Percentiles rank a stretch among this genome's conserved stretches.
Evolutionary conservation across 1,140 invertebrate species (phyloP).

Genomic region (Drosophila persimilis): DNA sequence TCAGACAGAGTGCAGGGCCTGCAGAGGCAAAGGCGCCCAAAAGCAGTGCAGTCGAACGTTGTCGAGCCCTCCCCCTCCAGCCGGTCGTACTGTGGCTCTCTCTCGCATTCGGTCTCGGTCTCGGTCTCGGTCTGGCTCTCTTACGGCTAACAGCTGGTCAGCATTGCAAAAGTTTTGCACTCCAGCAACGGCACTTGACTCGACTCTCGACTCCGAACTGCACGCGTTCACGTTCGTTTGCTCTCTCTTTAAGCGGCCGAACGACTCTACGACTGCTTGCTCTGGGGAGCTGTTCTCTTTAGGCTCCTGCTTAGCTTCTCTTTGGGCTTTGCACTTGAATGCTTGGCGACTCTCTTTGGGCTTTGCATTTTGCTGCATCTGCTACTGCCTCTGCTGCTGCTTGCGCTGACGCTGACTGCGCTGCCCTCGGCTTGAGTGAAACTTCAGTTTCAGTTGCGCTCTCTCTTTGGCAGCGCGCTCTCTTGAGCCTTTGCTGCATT

Average conservation of each 20-base stretch:
- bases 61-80: conserved; percentile 27
- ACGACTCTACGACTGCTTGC: background rate
- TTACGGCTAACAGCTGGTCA: conserved; percentile 33
- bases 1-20: too few species aligned
- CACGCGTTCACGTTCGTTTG: conserved; percentile 11
- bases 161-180: conserved; percentile 14
- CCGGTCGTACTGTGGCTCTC: background rate
- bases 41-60: conserved; percentile 50
- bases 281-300: conserved; percentile 1
- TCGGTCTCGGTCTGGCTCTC: background rate
- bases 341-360: background rate
- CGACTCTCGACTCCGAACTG: conserved; percentile 1
- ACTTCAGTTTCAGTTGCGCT: conserved; percentile 20
- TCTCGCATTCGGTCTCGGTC: background rate
- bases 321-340: conserved; percentile 10
- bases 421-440: conserved; percentile 21
- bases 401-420: conserved; percentile 33
- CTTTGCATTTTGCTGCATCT: background rate
- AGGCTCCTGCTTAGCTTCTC: conserved; percentile 9
- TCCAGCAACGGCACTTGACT: conserved; percentile 6
- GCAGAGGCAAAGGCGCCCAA: conserved; percentile 38
- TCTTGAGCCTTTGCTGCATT: conserved; percentile 6
- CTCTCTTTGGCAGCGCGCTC: background rate
- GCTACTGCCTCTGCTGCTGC: conserved; percentile 2
- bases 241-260: background rate